A percentile compares a stretch with the other conserved stretches of the same genome.
phyloP scores from a whole-genome alignment of 2,797 vertebrate species.

The Pangasius sanitwongsei region DNA sequence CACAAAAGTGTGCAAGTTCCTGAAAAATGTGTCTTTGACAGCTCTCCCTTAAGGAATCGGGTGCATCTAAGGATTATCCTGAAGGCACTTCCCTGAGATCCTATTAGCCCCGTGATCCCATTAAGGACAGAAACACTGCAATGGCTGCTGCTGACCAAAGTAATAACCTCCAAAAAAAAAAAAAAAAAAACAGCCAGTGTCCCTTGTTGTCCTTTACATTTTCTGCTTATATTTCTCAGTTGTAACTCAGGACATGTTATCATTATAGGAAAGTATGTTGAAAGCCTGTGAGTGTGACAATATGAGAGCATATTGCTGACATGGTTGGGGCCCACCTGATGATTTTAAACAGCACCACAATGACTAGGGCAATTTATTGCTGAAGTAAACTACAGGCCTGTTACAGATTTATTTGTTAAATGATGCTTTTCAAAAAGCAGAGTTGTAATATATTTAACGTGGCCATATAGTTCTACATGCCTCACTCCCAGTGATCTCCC shows the following conservation, averaged over 20 bases:
- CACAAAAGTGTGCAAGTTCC: not conserved
- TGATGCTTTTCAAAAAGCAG: not conserved
- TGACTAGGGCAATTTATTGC: not conserved
- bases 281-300: not conserved
- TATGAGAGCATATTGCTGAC: not conserved
- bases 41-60: not conserved
- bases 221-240: not conserved
- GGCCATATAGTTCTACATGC: not conserved
- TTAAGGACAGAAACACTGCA: slow-evolving; percentile 12
- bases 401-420: not conserved
- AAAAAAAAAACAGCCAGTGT: not conserved
- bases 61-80: slow-evolving; percentile 37
- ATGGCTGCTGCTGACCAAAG: not conserved
- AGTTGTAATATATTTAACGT: not conserved
- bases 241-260: not conserved
- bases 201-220: not conserved
- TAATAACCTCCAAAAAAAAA: not conserved
- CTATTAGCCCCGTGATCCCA: slow-evolving; percentile 45
- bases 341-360: not conserved
- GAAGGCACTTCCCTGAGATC: slow-evolving; percentile 34
- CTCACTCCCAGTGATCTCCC: not conserved
- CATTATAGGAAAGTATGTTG: not conserved
- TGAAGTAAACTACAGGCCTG: not conserved
- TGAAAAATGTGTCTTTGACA: not conserved
- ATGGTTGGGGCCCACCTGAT: not conserved